Base-by-base conservation (phyloP, 2,797 vertebrate species). In the Siniperca scherzeri region DNA sequence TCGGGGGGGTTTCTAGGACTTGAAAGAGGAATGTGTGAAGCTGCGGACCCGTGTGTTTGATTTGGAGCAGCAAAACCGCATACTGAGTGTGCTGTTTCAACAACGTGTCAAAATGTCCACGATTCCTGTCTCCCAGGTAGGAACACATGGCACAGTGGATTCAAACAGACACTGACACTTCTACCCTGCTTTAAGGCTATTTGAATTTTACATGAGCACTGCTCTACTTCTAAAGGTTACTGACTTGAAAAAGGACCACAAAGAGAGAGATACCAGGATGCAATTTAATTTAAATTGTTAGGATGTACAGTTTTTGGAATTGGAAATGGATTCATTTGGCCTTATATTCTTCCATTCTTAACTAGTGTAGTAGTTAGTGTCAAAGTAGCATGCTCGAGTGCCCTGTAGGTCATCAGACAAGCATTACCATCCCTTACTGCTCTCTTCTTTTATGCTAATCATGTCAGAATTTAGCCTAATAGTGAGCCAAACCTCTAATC, bases 1-100 rank as follows among this genome's bases (percentile, higher is more conserved):
- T 27, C 16, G 59, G 40, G 50, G 25, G 33, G 52, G 2, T 74
- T 67, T 80, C 10, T 70, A 98, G 98, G 97, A 98, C 94, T 91
- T 98, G 84, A 97, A 97, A 77, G 97, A 98, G 79, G 97, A 98
- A 74, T 98, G 98, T 82, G 94, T 98, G 92, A 98, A 98, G 94
- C 92, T 98, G 88, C 95, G 98, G 88, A 98, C 97, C 0, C 96
- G 97, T 56, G 97, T 98, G 82, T 98, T 97, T 91, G 97, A 98
- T 94, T 92, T 98, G 94, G 97, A 98, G 83, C 97, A 97, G 92
- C 98, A 98, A 87, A 98, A 98, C 91, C 96, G 96, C 86, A 97
- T 96, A 0, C 90, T 98, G 87, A 98, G 95, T 10, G 94, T 97
- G 59, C 94, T 98, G 52, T 98, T 98, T 89, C 97, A 98, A 86